Base-by-base conservation (phyloP, 2,797 vertebrate genomes). In the Coregonus suidteri region DNA sequence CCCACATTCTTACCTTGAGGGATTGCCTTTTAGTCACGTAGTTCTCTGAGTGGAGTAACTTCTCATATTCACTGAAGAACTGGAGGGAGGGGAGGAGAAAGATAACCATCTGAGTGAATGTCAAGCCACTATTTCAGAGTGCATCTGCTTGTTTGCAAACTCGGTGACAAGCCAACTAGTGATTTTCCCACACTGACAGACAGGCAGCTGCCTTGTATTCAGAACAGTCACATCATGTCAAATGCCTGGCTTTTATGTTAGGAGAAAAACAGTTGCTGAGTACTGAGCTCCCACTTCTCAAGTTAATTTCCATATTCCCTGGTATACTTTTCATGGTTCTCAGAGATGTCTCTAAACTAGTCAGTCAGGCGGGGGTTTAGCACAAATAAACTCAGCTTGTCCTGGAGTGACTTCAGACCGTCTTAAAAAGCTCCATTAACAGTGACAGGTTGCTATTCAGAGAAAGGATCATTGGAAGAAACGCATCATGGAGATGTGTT, bases 31-130 rank as follows among this genome's bases (percentile, higher is more conserved):
- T 99, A 80, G 97, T 99, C 93, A 99, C 97, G 0, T 99, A 99
- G 91, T 99, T 99, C 96, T 99, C 97, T 4, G 97, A 99, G 94
- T 98, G 97, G 87, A 99, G 97, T 80, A 99, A 91, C 91, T 98
- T 99, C 92, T 99, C 97, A 79, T 99, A 99, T 92, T 99, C 97
- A 91, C 95, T 98, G 91, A 99, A 99, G 93, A 98, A 98, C 97
- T 99, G 30, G 4, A 86, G 14, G 75, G 72, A 75, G 37, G 64
- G 0, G 65, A 72, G 68, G 5, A 72, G 68, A 52, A 25, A 25
- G 11, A 5, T 1, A 41, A 47, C 11, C 9, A n/a, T 18, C 9
- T 2, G 15, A 70, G 74, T 67, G 62, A 74, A 41, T 2, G 47
- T 71, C 73, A 77, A 69, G 59, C 14, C 15, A 37, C 51, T 37